Percentiles rank a stretch among this genome's conserved stretches.
phyloP scores from a whole-genome alignment of 2,797 vertebrate species.

The Taenioides sp. region DNA sequence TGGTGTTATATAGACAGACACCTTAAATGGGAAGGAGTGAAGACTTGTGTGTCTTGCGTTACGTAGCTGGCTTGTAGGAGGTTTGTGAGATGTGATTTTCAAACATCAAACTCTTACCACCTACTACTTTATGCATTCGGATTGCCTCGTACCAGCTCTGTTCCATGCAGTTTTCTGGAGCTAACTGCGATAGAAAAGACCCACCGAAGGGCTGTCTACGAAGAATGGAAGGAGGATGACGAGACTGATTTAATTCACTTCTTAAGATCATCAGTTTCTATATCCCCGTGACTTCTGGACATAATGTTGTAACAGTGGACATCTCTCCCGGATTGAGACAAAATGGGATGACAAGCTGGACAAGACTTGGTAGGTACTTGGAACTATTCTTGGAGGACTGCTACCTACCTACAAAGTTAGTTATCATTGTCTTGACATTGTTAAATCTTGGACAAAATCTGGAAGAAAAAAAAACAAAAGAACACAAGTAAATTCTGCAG shows the following conservation, averaged over 20 bases:
- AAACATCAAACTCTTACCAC: constrained; percentile 45
- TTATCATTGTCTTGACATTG: neutral
- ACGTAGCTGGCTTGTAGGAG: constrained; percentile 55
- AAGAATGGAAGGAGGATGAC: constrained; percentile 39
- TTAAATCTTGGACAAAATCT: no score
- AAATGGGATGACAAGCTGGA: constrained; percentile 50
- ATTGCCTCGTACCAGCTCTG: neutral
- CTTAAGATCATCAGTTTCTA: constrained; percentile 67
- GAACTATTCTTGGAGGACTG: constrained; percentile 11
- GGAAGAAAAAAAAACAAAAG: no score
- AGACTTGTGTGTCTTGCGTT: constrained; percentile 45
- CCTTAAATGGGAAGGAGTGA: constrained; percentile 21
- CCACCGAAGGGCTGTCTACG: constrained; percentile 50
- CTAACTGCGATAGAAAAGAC: constrained; percentile 65
- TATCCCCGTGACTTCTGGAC: constrained; percentile 49
- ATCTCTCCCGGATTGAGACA: constrained; percentile 49
- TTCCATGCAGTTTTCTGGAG: constrained; percentile 21
- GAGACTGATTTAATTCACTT: constrained; percentile 55
- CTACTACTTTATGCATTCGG: constrained; percentile 60
- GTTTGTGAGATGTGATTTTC: constrained; percentile 59
- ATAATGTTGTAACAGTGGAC: constrained; percentile 35
- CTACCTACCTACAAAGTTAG: neutral
- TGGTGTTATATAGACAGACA: constrained; percentile 48
- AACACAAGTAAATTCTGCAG: no score
- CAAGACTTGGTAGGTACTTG: constrained; percentile 35